These are phyloP conservation scores for Drosophila elegans DNA, from an alignment of 1,140 invertebrate genomes.

Conservation along the genomic window DNA sequence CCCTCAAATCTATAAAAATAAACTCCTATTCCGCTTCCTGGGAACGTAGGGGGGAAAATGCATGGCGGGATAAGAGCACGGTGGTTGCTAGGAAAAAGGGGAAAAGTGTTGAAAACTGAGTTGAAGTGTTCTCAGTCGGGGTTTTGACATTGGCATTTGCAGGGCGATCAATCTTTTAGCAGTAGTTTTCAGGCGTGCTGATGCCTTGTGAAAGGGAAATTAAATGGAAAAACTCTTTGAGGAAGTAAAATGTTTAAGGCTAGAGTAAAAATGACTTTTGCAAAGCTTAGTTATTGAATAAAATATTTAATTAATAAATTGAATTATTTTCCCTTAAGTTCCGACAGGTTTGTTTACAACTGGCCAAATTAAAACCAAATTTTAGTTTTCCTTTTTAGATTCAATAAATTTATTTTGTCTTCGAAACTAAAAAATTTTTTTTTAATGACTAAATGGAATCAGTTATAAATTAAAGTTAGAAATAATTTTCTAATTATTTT, in stretches of 20 bases:
- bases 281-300: too few relatives aligned
- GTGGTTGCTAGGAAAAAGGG: constrained; percentile 23
- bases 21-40: constrained; percentile 37
- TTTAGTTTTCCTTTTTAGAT: too few relatives aligned
- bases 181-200: constrained; percentile 9
- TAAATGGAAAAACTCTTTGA: not conserved
- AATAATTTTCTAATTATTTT: not conserved
- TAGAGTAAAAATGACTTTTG: too few relatives aligned
- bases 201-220: not conserved
- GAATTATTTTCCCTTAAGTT: too few relatives aligned
- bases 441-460: not conserved
- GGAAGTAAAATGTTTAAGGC: too few relatives aligned
- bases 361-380: not conserved
- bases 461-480: not conserved
- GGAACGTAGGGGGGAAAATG: constrained; percentile 9
- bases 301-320: too few relatives aligned
- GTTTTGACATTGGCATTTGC: constrained; percentile 65
- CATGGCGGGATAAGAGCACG: constrained; percentile 24
- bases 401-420: too few relatives aligned
- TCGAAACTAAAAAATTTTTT: fast-evolving
- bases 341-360: too few relatives aligned
- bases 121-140: constrained; percentile 45
- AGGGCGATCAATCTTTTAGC: constrained; percentile 32
- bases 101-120: constrained; percentile 62
- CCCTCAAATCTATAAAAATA: constrained; percentile 60